phyloP scores from a whole-genome alignment of 2,113 vertebrate genomes.

The Zapornia atra region DNA sequence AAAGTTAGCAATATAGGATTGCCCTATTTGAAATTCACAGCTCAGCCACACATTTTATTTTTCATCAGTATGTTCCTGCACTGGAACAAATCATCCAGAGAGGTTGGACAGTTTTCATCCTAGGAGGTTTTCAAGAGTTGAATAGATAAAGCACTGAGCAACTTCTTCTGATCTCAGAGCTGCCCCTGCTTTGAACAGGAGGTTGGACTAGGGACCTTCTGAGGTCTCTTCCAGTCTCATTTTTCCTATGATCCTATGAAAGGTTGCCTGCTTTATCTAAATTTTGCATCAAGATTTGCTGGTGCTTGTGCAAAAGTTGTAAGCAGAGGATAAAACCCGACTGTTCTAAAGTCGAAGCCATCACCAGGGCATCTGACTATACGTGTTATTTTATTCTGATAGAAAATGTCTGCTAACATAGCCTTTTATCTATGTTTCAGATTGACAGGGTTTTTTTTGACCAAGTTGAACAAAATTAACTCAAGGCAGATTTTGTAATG shows the following conservation, averaged over 20 bases:
- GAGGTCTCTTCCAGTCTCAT: neutral
- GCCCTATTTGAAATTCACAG: neutral
- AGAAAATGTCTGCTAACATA: neutral
- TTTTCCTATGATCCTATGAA: neutral
- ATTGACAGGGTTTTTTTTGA: neutral
- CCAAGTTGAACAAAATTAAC: neutral
- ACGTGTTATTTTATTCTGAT: neutral
- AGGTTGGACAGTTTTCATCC: neutral
- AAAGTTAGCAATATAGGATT: neutral
- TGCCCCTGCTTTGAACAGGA: neutral
- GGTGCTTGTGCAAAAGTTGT: neutral
- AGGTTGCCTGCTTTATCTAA: neutral
- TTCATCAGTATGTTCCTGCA: neutral
- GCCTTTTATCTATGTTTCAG: neutral
- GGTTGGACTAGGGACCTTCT: neutral
- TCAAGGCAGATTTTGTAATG: neutral
- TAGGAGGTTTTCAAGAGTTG: neutral
- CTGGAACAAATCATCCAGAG: neutral
- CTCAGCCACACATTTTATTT: neutral
- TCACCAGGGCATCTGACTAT: neutral
- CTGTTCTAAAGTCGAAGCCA: neutral
- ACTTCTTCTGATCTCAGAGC: neutral
- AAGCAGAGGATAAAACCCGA: neutral
- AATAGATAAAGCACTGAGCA: neutral
- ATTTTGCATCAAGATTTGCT: neutral